These are phyloP conservation scores for Drosophila seguyi DNA, from an alignment of 1,140 invertebrate genomes.

Conservation along the genomic window DNA sequence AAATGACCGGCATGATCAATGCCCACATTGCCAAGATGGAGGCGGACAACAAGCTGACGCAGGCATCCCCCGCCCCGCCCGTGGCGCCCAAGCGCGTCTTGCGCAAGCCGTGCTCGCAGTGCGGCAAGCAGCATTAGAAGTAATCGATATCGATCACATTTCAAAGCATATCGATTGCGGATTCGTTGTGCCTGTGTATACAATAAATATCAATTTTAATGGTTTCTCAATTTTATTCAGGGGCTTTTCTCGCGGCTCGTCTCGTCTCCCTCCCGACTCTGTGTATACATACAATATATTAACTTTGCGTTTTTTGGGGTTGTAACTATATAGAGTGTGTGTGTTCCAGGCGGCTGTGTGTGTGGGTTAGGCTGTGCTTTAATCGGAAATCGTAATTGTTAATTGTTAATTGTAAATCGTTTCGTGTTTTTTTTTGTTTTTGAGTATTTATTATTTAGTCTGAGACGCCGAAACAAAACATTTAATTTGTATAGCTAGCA, in stretches of 20 bases:
- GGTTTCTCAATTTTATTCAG: conserved; percentile 38
- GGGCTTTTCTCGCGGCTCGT: conserved; percentile 21
- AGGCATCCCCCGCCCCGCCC: no score
- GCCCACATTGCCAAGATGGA: background rate
- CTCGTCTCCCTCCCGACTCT: conserved; percentile 7
- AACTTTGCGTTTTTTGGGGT: background rate
- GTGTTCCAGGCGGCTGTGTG: conserved; percentile 1
- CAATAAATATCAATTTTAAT: conserved; percentile 2
- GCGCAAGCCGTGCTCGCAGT: conserved; percentile 2
- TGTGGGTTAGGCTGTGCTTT: conserved; percentile 14
- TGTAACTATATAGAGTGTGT: conserved; percentile 19
- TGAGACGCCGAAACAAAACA: conserved; percentile 28
- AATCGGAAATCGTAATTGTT: conserved; percentile 1
- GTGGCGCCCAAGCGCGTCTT: background rate
- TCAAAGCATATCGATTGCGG: background rate
- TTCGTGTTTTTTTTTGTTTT: conserved; percentile 2
- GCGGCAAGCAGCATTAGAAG: background rate
- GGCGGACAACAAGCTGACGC: fast-evolving
- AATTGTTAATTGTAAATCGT: conserved; percentile 8
- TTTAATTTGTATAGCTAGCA: conserved; percentile 23
- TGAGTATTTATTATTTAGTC: conserved; percentile 18
- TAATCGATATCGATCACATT: background rate
- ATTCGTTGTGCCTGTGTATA: background rate
- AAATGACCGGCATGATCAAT: background rate
- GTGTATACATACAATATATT: conserved; percentile 11